Conservation (phyloP, 2,888 invertebrate species). For the Drosophila anceps region DNA sequence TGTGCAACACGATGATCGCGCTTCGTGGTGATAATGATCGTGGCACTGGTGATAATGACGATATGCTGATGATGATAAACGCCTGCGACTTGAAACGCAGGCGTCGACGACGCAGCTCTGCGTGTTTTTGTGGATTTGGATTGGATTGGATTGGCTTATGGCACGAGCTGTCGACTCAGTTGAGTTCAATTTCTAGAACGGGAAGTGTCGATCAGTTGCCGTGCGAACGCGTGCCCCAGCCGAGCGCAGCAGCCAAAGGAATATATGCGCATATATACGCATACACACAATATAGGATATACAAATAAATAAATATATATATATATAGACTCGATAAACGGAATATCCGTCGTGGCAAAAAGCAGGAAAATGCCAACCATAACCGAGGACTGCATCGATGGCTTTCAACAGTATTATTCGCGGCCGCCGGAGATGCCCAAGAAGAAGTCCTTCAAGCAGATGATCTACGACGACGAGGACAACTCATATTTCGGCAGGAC, state of each 20-base stretch:
- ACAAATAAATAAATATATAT: neutral
- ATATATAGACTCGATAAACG: conserved; percentile 7
- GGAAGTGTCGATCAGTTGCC: conserved; percentile 71
- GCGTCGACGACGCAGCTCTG: conserved; percentile 33
- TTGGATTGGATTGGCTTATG: conserved; percentile 52
- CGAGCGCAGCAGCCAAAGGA: conserved; percentile 22
- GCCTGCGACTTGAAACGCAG: conserved; percentile 52
- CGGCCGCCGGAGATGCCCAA: conserved; percentile 88
- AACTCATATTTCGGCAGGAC: conserved; percentile 92
- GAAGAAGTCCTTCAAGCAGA: conserved; percentile 88
- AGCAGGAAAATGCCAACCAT: conserved; percentile 83
- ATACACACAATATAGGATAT: conserved; percentile 1
- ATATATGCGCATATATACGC: neutral
- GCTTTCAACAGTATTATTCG: conserved; percentile 89
- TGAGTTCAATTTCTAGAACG: conserved; percentile 72
- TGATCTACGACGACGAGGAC: conserved; percentile 92
- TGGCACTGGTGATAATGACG: conserved; percentile 37
- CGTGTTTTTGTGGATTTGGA: conserved; percentile 34
- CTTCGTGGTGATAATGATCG: conserved; percentile 16
- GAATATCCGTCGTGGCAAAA: conserved; percentile 39
- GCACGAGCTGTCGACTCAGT: conserved; percentile 64
- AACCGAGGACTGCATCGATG: conserved; percentile 86
- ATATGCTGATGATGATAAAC: conserved; percentile 45
- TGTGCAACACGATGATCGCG: conserved; percentile 44
- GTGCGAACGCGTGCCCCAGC: conserved; percentile 56